Evolutionary conservation across 2,888 invertebrate species (phyloP).

Genomic region (Chymomyza fuscimana): DNA sequence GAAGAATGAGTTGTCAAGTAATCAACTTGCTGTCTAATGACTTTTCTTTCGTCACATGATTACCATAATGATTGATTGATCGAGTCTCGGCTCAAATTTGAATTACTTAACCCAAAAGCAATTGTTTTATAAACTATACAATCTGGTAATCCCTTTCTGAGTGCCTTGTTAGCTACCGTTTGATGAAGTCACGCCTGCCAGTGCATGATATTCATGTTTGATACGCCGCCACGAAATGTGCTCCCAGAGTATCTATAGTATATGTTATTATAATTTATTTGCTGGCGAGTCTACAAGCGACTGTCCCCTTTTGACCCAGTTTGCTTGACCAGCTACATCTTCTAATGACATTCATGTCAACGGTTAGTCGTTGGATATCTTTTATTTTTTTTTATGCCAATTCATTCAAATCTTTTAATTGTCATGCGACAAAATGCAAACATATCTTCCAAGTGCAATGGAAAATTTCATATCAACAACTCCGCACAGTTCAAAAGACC

Average conservation of each 20-base stretch:
- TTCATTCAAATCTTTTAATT: conserved; percentile 68
- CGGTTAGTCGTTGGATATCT: conserved; percentile 27
- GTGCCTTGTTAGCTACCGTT: background rate
- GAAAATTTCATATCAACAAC: background rate
- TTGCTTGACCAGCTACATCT: background rate
- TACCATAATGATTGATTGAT: background rate
- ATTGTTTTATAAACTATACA: background rate
- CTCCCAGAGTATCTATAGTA: background rate
- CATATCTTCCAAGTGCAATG: conserved; percentile 14
- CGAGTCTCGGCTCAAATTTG: background rate
- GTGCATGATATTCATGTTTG: background rate
- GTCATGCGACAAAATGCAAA: conserved; percentile 72
- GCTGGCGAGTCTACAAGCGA: background rate
- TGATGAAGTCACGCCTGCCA: background rate
- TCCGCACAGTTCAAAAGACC: conserved; percentile 40
- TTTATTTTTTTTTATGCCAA: conserved; percentile 51
- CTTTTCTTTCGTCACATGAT: background rate
- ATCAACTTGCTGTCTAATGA: background rate
- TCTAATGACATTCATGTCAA: conserved; percentile 21
- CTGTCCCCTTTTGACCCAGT: background rate
- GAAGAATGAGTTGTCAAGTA: background rate
- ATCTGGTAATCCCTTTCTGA: background rate
- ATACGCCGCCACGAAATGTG: background rate
- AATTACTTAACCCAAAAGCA: background rate
- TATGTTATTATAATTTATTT: background rate